A percentile compares a stretch with the other conserved stretches of the same genome.
Conservation (phyloP, 2,888 invertebrate genomes). For the Cryptocheilus praepositus region DNA sequence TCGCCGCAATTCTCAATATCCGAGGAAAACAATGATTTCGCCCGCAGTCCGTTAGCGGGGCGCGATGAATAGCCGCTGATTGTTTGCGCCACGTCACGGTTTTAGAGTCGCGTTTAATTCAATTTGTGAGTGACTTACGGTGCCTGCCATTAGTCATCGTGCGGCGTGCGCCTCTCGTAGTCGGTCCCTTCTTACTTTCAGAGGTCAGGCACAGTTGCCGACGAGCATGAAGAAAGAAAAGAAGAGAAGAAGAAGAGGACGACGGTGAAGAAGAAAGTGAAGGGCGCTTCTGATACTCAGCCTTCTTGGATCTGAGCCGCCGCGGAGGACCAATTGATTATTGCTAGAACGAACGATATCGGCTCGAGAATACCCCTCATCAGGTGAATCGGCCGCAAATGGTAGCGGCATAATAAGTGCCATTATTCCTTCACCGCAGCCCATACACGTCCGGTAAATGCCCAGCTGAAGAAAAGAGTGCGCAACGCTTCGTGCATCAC, state of each 20-base stretch:
- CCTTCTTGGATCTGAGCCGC: conserved; percentile 32
- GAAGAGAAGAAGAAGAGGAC: conserved; percentile 36
- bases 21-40: conserved; percentile 40
- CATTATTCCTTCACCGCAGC: conserved; percentile 43
- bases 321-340: conserved; percentile 49
- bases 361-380: conserved; percentile 59
- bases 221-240: conserved; percentile 61
- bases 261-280: conserved; percentile 37
- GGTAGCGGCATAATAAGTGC: conserved; percentile 62
- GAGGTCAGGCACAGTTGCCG: conserved; percentile 7
- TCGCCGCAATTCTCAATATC: conserved; percentile 29
- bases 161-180: conserved; percentile 58
- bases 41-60: conserved; percentile 19
- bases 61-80: conserved; percentile 61
- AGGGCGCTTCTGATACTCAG: conserved; percentile 26
- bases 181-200: conserved; percentile 38
- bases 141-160: conserved; percentile 63
- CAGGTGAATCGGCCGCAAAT: conserved; percentile 68
- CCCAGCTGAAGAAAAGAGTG: too few species aligned
- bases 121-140: conserved; percentile 61
- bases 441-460: too few species aligned
- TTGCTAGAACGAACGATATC: conserved; percentile 46
- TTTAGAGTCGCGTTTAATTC: conserved; percentile 63
- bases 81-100: conserved; percentile 62
- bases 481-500: too few species aligned